Evolutionary conservation across 2,888 invertebrate genomes (phyloP).

Genomic region (Coelopa pilipes): DNA sequence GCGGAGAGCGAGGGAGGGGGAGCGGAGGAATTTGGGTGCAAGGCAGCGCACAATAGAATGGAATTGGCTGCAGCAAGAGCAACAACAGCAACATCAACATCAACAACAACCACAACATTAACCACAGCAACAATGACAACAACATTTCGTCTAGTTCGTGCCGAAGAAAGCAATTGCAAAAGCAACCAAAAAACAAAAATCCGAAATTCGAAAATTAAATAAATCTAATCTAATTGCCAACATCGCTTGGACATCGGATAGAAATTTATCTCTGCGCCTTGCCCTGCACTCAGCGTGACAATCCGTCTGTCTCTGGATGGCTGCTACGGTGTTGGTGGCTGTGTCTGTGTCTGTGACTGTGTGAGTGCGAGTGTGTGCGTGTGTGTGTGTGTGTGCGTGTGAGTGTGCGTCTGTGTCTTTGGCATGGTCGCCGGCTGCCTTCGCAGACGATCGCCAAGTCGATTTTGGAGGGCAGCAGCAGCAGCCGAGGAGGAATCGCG

Average conservation of each 20-base stretch:
- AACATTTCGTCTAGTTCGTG: conserved; percentile 22
- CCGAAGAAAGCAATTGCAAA: too few species aligned
- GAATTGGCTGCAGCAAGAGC: conserved; percentile 33
- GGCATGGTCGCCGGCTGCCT: too few species aligned
- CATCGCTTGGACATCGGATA: conserved; percentile 28
- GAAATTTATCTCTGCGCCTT: conserved; percentile 16
- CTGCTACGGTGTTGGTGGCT: background rate
- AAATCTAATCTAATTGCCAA: conserved; percentile 60
- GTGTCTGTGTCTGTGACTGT: conserved; percentile 12
- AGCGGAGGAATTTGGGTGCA: background rate
- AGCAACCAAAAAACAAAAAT: conserved; percentile 22
- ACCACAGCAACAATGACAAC: conserved; percentile 1
- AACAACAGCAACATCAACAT: conserved; percentile 14
- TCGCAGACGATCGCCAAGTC: too few species aligned
- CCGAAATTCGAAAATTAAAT: conserved; percentile 50
- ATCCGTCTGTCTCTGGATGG: background rate
- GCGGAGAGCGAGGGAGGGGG: background rate
- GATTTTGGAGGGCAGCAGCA: too few species aligned
- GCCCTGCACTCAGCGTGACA: background rate
- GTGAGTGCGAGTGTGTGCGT: background rate
- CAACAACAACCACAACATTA: conserved; percentile 27
- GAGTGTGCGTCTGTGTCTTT: background rate
- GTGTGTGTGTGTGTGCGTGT: background rate
- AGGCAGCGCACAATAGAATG: conserved; percentile 29
- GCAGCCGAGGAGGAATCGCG: too few species aligned